phyloP scores from a whole-genome alignment of 2,113 vertebrate species.

The Catharus minimus region DNA sequence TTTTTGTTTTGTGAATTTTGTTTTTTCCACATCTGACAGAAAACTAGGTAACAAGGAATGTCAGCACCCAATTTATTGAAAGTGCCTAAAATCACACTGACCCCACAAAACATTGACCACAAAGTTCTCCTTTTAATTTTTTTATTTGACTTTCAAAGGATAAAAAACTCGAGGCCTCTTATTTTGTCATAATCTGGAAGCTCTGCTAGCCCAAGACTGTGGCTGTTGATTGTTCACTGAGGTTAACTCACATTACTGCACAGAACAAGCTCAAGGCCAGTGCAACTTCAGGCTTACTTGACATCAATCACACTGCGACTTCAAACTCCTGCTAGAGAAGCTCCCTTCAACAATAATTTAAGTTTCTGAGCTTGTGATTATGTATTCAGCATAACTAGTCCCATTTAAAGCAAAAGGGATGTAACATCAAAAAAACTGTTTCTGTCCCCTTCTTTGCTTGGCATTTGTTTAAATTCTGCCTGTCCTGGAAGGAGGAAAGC shows the following conservation, averaged over 20 bases:
- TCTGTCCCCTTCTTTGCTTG: neutral
- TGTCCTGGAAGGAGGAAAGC: neutral
- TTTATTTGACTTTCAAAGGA: neutral
- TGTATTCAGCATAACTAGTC: neutral
- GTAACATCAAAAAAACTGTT: neutral
- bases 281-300: neutral
- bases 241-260: neutral
- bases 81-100: neutral
- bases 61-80: neutral
- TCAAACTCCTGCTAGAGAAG: neutral
- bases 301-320: neutral
- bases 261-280: neutral
- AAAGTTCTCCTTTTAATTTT: neutral
- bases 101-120: neutral
- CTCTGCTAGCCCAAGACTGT: neutral
- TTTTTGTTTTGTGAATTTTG: neutral
- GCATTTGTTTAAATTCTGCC: neutral
- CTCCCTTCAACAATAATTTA: neutral
- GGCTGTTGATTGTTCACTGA: neutral
- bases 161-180: neutral
- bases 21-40: neutral
- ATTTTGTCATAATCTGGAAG: neutral
- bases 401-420: neutral
- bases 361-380: neutral
- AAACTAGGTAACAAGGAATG: neutral